These are phyloP conservation scores for Octonoba sinensis DNA, from an alignment of 2,888 invertebrate species.

Conservation along the genomic window DNA sequence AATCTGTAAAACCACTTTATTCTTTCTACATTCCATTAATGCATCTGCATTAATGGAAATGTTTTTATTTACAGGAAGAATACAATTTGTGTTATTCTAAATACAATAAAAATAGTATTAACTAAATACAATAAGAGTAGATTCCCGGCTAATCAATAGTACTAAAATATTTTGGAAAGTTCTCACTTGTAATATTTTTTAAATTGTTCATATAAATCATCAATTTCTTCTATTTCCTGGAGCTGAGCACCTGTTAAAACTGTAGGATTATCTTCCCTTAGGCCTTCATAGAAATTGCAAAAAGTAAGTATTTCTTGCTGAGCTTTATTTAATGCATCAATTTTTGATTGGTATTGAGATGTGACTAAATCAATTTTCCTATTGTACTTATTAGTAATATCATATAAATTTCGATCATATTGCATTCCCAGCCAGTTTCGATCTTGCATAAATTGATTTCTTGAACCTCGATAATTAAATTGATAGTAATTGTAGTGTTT, in stretches of 20 bases:
- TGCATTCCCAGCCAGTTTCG: not conserved
- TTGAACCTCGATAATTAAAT: not conserved
- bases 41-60: too few relatives aligned
- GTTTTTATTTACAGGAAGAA: too few relatives aligned
- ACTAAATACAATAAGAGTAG: too few relatives aligned
- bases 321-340: slow-evolving; percentile 15
- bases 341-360: not conserved
- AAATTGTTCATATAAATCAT: slow-evolving; percentile 27
- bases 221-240: slow-evolving; percentile 44
- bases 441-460: not conserved
- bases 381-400: not conserved
- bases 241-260: slow-evolving; percentile 32
- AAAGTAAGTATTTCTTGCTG: slow-evolving; percentile 40
- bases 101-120: too few relatives aligned
- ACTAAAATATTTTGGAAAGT: not conserved
- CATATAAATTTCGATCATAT: slow-evolving; percentile 1
- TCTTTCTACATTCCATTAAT: too few relatives aligned
- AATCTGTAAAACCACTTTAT: too few relatives aligned
- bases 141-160: too few relatives aligned
- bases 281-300: slow-evolving; percentile 50
- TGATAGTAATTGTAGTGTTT: not conserved
- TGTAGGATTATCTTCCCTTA: slow-evolving; percentile 24
- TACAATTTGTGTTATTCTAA: too few relatives aligned
- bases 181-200: slow-evolving; percentile 14
- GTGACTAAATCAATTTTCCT: not conserved